Evolutionary conservation across 1,140 invertebrate species (phyloP).

Genomic region (Littorina saxatilis): DNA sequence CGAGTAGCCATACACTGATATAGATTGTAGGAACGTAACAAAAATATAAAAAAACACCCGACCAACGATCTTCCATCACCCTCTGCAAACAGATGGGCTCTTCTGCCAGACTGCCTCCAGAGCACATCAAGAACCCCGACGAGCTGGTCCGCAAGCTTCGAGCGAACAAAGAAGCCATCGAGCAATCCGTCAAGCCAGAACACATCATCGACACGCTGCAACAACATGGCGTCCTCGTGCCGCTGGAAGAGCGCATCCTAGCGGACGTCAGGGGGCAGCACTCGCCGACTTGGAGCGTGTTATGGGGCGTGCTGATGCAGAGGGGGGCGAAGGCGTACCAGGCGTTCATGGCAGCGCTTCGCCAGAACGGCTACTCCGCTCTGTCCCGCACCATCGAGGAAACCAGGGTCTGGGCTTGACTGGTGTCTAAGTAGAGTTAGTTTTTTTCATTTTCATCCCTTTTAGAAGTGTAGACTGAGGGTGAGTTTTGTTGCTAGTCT

Average conservation of each 20-base stretch:
- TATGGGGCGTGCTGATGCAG: slow-evolving; percentile 39
- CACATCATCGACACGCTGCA: slow-evolving; percentile 10
- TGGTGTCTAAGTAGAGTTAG: too few species aligned
- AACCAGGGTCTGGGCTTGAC: slow-evolving; percentile 33
- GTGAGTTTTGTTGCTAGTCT: too few species aligned
- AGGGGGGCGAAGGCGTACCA: slow-evolving; percentile 36
- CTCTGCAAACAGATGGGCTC: too few species aligned
- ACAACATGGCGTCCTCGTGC: slow-evolving; percentile 36
- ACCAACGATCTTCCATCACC: too few species aligned
- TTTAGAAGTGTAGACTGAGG: too few species aligned
- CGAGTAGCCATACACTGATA: too few species aligned
- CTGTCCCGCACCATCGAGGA: slow-evolving; percentile 42
- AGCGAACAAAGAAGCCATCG: slow-evolving; percentile 34
- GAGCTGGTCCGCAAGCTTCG: slow-evolving; percentile 39
- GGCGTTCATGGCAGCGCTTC: slow-evolving; percentile 43
- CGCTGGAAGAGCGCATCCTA: slow-evolving; percentile 40
- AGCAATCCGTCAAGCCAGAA: slow-evolving; percentile 32
- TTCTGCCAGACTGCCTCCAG: too few species aligned
- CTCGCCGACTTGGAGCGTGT: slow-evolving; percentile 21
- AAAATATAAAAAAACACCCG: too few species aligned
- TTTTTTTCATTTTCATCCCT: too few species aligned
- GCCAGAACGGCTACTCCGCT: slow-evolving; percentile 38
- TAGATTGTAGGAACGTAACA: too few species aligned
- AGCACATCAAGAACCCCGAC: slow-evolving; percentile 27
- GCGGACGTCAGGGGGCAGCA: slow-evolving; percentile 20